Base-by-base conservation (phyloP, 2,113 vertebrate species). In the Ameiurus melas region DNA sequence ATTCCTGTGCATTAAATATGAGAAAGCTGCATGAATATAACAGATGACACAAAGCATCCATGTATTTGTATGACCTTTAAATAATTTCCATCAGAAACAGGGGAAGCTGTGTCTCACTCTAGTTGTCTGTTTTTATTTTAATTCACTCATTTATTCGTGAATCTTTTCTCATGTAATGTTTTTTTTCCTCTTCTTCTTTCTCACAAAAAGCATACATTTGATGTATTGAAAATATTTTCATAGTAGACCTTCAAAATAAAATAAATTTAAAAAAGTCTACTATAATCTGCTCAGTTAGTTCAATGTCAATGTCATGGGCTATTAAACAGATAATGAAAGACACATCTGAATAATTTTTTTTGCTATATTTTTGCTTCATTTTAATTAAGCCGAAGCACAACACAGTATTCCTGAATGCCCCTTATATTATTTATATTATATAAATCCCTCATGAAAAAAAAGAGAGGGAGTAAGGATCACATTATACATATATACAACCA, bases 301-400 rank as follows among this genome's bases (percentile, higher is more conserved):
- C 36, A 27, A 78, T 77, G 57, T 60, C 64, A 64, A 22, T 47
- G 8, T 51, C 27, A 6, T 30, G 3, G 30, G 36, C 58, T 22
- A 64, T 64, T n/a, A 68, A 53, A 55, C n/a, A 86, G 10, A 80
- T n/a, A 33, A 19, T 68, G 60, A 58, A 64, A 86, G 75, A 53
- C 71, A 64, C 27, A 64, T 14, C 30, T 75, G 22, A 55, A 30
- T 43, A 70, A 79, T 25, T 82, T 78, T 82, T 78, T 70, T 62
- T 43, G 22, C 78, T 87, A 55, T 39, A 53, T 70, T 80, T 80
- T 55, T 20, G n/a, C 51, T 30, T 81, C 57, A 73, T n/a, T 81
- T 68, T 73, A 22, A 39, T n/a, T 33, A 12, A 83, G 6, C 80
- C 83, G 27, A 62, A 87, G 55, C 66, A 87, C 53, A 73, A 51